Evolutionary conservation across 2,797 vertebrate species (phyloP), one percentile per base, ranked within the genome.

Genomic region (Bucorvus abyssinicus): DNA sequence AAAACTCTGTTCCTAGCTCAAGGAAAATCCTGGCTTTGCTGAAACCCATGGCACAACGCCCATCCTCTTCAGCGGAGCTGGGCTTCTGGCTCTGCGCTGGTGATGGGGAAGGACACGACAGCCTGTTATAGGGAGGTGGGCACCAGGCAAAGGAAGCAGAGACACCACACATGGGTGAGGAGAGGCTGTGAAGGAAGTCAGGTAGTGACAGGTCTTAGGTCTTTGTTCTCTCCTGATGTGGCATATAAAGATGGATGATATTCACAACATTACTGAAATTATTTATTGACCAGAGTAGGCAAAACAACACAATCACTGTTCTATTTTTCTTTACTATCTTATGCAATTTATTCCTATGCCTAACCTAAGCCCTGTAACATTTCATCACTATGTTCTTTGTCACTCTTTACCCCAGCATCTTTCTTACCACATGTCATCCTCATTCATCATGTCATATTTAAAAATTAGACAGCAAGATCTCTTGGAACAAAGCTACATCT

Each of bases 241-340:
- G 16, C 55, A 14, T 40, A 80, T 64, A 71, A 74, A 93, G 81
- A 90, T 24, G 32, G 68, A 94, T 83, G 45, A 84, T 65, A 77
- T 65, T 67, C 74, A 80, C 49, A 57, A 23, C 8, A 49, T 75
- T 55, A 71, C 81, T 75, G 61, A 87, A 94, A 93, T 93, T 85
- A 94, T 96, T 93, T 90, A 93, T 93, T 89, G 89, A 77, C 81
- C 71, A 73, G 9, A 92, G 68, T n/a, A 80, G 24, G 71, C 12
- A 94, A 80, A 95, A 78, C 9, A 57, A 40, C 45, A 38, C 0
- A 0, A 42, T 89, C 45, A 34, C 7, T 14, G 24, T 89, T 79
- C 64, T 83, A 47, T 95, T 94, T 89, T 94, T 85, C 91, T 74
- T 92, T 88, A 94, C 86, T 86, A 79, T 75, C 78, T 94, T 82